These are phyloP conservation scores for Zeugodacus cucurbitae DNA, from an alignment of 1,140 invertebrate genomes.

Conservation along the genomic window DNA sequence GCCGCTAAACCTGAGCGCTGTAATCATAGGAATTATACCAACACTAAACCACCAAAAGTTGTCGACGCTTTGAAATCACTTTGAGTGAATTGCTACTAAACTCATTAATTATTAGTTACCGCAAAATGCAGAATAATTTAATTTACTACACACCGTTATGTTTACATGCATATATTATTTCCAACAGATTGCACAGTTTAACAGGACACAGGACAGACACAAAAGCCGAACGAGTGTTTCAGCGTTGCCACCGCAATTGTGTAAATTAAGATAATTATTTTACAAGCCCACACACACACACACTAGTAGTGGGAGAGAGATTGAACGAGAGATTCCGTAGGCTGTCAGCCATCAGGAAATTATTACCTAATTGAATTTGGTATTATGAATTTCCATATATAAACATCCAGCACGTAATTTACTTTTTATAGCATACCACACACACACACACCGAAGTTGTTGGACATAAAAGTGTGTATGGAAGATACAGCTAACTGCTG, in stretches of 20 bases:
- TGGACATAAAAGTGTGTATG: neutral
- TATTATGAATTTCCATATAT: neutral
- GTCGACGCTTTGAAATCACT: too few relatives aligned
- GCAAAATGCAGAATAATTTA: neutral
- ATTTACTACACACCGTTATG: neutral
- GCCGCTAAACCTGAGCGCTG: too few relatives aligned
- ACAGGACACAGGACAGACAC: neutral
- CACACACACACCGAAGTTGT: neutral
- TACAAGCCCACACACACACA: neutral
- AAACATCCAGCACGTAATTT: too few relatives aligned
- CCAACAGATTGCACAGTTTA: neutral
- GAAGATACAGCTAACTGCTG: neutral
- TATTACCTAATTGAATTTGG: neutral
- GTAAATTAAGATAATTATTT: conserved; percentile 11
- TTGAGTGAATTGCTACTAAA: neutral
- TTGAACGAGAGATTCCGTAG: neutral
- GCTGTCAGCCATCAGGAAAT: neutral
- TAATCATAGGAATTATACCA: too few relatives aligned
- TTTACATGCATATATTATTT: neutral
- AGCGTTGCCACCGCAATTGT: neutral
- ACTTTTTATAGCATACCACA: neutral
- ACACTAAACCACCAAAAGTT: too few relatives aligned
- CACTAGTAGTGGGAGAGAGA: neutral
- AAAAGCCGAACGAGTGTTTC: neutral
- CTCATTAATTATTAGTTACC: neutral